Evolutionary conservation across 2,113 vertebrate genomes (phyloP).

Genomic region (Protobothrops flavoviridis): DNA sequence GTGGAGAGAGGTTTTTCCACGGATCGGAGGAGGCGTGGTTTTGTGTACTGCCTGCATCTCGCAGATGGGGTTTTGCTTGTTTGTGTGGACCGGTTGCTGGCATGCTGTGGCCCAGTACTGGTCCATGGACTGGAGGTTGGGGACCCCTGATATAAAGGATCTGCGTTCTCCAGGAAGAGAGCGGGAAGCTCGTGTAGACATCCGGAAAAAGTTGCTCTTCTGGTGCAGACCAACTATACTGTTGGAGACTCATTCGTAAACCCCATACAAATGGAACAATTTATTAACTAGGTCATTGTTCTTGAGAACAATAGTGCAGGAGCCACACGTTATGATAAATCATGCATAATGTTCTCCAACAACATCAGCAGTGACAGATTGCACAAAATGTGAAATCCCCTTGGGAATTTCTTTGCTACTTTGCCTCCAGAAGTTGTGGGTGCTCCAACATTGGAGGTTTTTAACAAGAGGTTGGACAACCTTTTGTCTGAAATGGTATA

Average conservation of each 20-base stretch:
- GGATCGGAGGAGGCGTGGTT: too few species aligned
- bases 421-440: too few species aligned
- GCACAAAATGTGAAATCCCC: background rate
- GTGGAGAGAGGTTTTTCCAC: too few species aligned
- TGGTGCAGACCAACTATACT: background rate
- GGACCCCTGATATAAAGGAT: background rate
- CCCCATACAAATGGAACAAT: background rate
- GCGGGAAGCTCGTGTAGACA: background rate
- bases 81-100: too few species aligned
- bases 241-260: background rate
- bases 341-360: background rate
- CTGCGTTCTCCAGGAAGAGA: background rate
- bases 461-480: too few species aligned
- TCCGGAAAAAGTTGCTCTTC: background rate
- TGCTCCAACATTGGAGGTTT: too few species aligned
- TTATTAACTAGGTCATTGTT: background rate
- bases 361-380: background rate
- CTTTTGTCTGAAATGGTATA: too few species aligned
- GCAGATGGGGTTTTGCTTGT: too few species aligned
- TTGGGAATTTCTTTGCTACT: background rate
- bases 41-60: too few species aligned
- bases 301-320: background rate
- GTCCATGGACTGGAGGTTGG: too few species aligned
- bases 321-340: background rate
- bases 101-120: too few species aligned